Evolutionary conservation across 2,888 invertebrate species (phyloP).

Genomic region (Formica aserva): DNA sequence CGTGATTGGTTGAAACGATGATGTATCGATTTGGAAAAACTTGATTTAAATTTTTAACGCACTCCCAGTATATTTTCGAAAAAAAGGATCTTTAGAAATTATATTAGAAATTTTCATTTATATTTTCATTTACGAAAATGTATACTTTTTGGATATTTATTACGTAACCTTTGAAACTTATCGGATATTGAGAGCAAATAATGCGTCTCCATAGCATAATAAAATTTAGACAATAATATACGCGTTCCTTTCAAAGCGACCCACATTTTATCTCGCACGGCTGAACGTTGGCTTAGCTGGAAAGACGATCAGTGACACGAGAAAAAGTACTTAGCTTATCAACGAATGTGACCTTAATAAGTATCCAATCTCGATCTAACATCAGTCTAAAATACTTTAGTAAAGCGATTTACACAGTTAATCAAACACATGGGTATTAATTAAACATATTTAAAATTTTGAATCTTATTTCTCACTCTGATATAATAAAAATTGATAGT

Average conservation of each 20-base stretch:
- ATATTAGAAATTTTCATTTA: background rate
- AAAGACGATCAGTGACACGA: constrained; percentile 52
- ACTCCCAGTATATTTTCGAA: background rate
- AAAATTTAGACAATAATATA: constrained; percentile 27
- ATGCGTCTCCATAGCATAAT: background rate
- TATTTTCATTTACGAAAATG: background rate
- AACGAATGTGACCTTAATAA: constrained; percentile 49
- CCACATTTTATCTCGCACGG: constrained; percentile 32
- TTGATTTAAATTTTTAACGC: background rate
- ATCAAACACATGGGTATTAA: background rate
- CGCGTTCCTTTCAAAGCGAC: constrained; percentile 32
- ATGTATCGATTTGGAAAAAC: background rate
- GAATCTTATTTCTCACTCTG: background rate
- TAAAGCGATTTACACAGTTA: background rate
- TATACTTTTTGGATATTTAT: background rate
- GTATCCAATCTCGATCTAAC: constrained; percentile 32
- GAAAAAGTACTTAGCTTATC: constrained; percentile 53
- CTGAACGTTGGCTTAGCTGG: constrained; percentile 36
- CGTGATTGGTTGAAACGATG: background rate
- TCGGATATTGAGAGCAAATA: background rate
- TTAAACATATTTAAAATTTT: background rate
- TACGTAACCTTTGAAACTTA: background rate
- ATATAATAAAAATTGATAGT: background rate
- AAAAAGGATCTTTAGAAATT: background rate
- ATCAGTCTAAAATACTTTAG: constrained; percentile 26